Evolutionary conservation across 1,140 invertebrate genomes (phyloP).

Genomic region (Tribolium castaneum): DNA sequence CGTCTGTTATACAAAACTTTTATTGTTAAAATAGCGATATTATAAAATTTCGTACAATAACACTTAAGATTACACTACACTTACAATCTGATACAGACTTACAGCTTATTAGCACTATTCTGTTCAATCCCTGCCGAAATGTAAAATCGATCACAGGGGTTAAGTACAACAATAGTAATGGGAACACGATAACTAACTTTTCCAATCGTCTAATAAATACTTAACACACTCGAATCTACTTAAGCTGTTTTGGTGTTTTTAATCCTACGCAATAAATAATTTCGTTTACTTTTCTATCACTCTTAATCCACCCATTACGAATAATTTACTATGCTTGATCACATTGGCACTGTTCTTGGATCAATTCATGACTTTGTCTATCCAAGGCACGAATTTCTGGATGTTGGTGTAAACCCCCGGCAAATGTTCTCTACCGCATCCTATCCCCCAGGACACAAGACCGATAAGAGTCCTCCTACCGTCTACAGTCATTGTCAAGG

Average conservation of each 20-base stretch:
- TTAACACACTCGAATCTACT: constrained; percentile 24
- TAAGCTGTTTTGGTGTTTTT: constrained; percentile 26
- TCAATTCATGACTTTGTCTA: constrained; percentile 82
- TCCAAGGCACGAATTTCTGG: constrained; percentile 93
- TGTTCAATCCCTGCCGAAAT: constrained; percentile 34
- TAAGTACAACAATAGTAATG: constrained; percentile 30
- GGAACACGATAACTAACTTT: neutral
- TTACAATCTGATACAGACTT: constrained; percentile 48
- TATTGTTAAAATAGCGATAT: constrained; percentile 9
- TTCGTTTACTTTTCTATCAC: constrained; percentile 28
- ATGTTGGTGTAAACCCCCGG: constrained; percentile 93
- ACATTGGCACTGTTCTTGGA: constrained; percentile 40
- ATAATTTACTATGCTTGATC: constrained; percentile 36
- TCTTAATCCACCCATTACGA: constrained; percentile 23
- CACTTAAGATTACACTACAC: constrained; percentile 28
- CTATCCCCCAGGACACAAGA: constrained; percentile 91
- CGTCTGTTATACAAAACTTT: neutral
- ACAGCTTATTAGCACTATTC: constrained; percentile 41
- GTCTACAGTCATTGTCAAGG: constrained; percentile 82
- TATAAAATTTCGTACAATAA: constrained; percentile 31
- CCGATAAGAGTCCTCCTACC: constrained; percentile 87
- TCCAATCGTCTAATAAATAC: neutral
- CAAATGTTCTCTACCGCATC: constrained; percentile 89
- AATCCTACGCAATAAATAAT: constrained; percentile 33
- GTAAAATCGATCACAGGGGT: constrained; percentile 13